Conservation (phyloP, 2,888 invertebrate species). For the Rhaphigaster nebulosa region DNA sequence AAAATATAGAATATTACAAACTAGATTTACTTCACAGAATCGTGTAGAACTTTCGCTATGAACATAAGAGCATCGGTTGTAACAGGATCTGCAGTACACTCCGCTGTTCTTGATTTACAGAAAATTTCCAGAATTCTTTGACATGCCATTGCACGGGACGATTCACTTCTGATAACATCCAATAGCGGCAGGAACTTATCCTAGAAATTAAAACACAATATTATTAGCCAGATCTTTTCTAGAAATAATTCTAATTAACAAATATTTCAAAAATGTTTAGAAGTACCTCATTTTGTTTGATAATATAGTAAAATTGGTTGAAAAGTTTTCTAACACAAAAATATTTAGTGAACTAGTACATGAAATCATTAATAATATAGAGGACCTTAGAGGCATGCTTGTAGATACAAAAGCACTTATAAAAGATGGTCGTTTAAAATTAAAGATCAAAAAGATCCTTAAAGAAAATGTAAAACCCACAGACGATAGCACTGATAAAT, state of each 20-base stretch:
- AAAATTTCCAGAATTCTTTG: constrained; percentile 79
- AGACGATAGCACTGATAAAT: too few species aligned
- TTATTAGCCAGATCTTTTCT: not conserved
- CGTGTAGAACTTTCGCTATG: constrained; percentile 90
- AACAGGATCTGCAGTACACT: constrained; percentile 83
- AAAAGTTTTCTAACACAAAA: too few species aligned
- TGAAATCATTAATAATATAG: too few species aligned
- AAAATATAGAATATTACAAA: not conserved
- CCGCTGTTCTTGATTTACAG: constrained; percentile 67
- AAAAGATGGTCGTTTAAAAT: too few species aligned
- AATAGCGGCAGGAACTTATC: constrained; percentile 92
- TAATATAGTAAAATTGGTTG: too few species aligned
- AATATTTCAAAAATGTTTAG: too few species aligned
- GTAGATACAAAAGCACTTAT: too few species aligned
- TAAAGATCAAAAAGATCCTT: too few species aligned
- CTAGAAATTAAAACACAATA: constrained; percentile 70
- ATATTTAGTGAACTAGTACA: too few species aligned
- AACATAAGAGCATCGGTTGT: constrained; percentile 90
- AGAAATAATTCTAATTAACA: not conserved
- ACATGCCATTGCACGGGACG: constrained; percentile 85
- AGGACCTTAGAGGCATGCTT: too few species aligned
- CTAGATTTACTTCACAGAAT: constrained; percentile 84
- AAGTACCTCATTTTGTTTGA: too few species aligned
- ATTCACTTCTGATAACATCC: constrained; percentile 90
- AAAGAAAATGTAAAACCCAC: too few species aligned